These are phyloP conservation scores for Temnothorax nylanderi DNA, from an alignment of 1,140 invertebrate species.

Conservation along the genomic window DNA sequence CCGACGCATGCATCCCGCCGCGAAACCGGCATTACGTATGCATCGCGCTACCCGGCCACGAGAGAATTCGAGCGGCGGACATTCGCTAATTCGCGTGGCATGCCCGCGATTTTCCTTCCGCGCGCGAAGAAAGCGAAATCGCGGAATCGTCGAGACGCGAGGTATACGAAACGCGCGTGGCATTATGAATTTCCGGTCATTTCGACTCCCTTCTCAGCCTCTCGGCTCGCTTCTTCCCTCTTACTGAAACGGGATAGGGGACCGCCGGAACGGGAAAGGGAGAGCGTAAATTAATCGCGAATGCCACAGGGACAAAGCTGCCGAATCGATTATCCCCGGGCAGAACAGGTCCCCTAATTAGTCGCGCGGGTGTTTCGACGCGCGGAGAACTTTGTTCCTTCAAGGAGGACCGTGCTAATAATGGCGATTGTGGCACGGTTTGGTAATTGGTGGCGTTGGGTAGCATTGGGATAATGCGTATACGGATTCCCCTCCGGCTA, in stretches of 20 bases:
- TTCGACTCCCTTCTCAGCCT: not conserved
- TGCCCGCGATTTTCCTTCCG: conserved; percentile 55
- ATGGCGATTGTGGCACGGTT: conserved; percentile 3
- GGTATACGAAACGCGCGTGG: not conserved
- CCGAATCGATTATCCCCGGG: conserved; percentile 59
- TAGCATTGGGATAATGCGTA: conserved; percentile 17
- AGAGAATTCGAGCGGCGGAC: conserved; percentile 67
- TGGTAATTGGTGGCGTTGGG: conserved; percentile 6
- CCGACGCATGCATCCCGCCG: conserved; percentile 41
- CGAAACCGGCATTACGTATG: conserved; percentile 73
- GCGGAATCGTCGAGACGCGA: conserved; percentile 9
- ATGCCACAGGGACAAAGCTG: conserved; percentile 50
- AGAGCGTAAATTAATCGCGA: conserved; percentile 62
- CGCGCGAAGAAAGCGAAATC: conserved; percentile 39
- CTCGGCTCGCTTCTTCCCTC: conserved; percentile 41
- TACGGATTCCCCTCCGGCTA: not conserved
- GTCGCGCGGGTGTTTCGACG: conserved; percentile 40
- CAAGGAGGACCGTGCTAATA: conserved; percentile 21
- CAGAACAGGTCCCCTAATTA: conserved; percentile 61
- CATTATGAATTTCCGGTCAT: conserved; percentile 65
- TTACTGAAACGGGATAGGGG: conserved; percentile 47
- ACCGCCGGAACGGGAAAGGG: not conserved
- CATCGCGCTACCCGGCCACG: conserved; percentile 63
- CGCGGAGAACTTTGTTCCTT: conserved; percentile 56
- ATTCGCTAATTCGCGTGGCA: conserved; percentile 65